Evolutionary conservation across 2,797 vertebrate genomes (phyloP), one percentile per base, ranked within the genome.

Genomic region (Mormyrops attenuatus): DNA sequence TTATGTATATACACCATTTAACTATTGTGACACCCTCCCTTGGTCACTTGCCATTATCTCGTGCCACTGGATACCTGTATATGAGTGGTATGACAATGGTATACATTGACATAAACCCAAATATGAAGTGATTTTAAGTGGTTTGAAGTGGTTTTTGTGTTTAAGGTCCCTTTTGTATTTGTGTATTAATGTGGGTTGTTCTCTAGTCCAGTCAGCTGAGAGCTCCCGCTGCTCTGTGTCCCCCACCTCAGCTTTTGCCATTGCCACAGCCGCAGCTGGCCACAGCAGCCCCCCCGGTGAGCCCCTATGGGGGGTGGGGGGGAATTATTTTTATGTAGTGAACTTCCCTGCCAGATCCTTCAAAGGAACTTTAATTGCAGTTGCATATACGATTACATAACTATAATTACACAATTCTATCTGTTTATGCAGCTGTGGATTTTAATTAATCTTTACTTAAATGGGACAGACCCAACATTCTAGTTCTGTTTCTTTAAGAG

Each of bases 201-300:
- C 57, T 93, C 89, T 94, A 99, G 98, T 96, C 91, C 98, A 98
- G 93, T 95, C 95, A 49, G 94, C 96, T 50, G 98, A 99, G 92
- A 98, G 95, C 92, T 94, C 96, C 41, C 97, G 97, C 92, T 98
- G 97, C 91, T 95, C 98, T 0, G 98, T 99, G 90, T 99, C 98
- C 26, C 98, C 98, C 66, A 97, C 97, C 44, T 99, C 98, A 90
- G 98, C 98, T 1, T 99, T 99, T 90, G 98, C 98, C 55, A 99
- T 99, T 17, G 98, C 98, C 91, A 99, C 98, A 8, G 98, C 98
- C 77, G 98, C 97, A 90, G 98, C 98, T 3, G 98, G 98, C 90
- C 98, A 99, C 0, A 97, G 97, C 88, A 96, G 97, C 90, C 97
- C 98, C 0, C 97, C 98, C 95, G 98, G 98, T 98, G 93, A 94